Evolutionary conservation across 2,797 vertebrate species (phyloP), one percentile per base, ranked within the genome.

Genomic region (Catamblyrhynchus diadema): DNA sequence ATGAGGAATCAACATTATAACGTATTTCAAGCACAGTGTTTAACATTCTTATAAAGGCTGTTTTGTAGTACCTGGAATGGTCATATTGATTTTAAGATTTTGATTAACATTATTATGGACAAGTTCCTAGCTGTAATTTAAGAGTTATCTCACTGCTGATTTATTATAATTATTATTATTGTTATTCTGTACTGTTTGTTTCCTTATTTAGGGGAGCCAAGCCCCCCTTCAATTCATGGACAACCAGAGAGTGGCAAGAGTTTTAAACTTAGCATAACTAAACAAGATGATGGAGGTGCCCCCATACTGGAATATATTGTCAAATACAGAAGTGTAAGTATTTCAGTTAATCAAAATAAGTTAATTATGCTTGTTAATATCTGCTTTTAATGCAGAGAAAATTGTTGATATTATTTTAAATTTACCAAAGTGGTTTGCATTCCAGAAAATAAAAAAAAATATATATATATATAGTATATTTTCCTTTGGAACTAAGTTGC

Each of bases 211-310:
- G 99, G 99, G 96, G 99, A 99, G 81, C 99, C 99, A 20, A 99
- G 99, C 86, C 99, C 99, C 4, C 99, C 99, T 2, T 98, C 98
- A 19, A 99, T 99, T 75, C 99, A 99, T 45, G 99, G 99, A 20
- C 99, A 99, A 88, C 98, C 98, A 86, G 99, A 98, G 32, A 98
- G 98, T 90, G 99, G 99, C 24, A 99, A 99, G 97, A 99, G 98
- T 82, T 99, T 99, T 97, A 98, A 99, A 88, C 98, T 99, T 69
- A 99, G 98, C 69, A 98, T 99, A 97, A 99, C 98, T 80, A 99
- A 99, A 93, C 99, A 99, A 95, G 99, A 99, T 39, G 99, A 99
- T 37, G 99, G 99, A 72, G 99, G 99, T n/a, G 99, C 99, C 87
- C 99, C 99, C 77, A 99, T 99, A 83, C 97, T 99, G 97, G 99